These are phyloP conservation scores for Ptychochromis oligacanthus DNA, from an alignment of 2,113 vertebrate genomes.

Conservation along the genomic window DNA sequence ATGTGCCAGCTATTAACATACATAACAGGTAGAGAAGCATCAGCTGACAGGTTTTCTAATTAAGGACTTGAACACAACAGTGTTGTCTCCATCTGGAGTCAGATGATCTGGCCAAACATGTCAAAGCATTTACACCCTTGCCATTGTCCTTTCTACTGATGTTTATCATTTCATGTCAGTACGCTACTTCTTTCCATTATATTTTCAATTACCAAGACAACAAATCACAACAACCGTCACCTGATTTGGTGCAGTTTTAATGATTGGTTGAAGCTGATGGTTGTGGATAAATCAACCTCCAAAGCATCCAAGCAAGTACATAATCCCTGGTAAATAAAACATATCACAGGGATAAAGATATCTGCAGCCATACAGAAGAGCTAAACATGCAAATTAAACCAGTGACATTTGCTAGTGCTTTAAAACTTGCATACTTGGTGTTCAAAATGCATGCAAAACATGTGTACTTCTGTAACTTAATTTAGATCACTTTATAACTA, in stretches of 20 bases:
- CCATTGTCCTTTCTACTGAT: constrained; percentile 26
- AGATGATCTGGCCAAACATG: constrained; percentile 51
- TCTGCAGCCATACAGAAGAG: neutral
- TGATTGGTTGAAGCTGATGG: neutral
- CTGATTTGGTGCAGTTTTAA: neutral
- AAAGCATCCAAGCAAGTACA: neutral
- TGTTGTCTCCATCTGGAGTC: constrained; percentile 63
- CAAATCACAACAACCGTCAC: too few species aligned
- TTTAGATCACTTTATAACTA: neutral
- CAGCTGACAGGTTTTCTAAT: constrained; percentile 63
- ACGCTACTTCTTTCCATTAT: constrained; percentile 30
- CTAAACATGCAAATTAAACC: neutral
- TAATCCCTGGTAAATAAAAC: neutral
- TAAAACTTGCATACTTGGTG: neutral
- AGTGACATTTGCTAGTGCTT: neutral
- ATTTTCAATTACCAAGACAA: constrained; percentile 38
- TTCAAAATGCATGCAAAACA: neutral
- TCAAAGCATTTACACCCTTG: constrained; percentile 31
- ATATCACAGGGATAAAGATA: neutral
- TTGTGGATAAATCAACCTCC: neutral
- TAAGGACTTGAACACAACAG: constrained; percentile 36
- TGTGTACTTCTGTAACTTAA: neutral
- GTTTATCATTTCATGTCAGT: constrained; percentile 33
- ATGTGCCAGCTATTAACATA: constrained; percentile 61
- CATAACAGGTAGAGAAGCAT: constrained; percentile 55